Conservation (phyloP, 1,140 invertebrate species). For the Ladona fulva region DNA sequence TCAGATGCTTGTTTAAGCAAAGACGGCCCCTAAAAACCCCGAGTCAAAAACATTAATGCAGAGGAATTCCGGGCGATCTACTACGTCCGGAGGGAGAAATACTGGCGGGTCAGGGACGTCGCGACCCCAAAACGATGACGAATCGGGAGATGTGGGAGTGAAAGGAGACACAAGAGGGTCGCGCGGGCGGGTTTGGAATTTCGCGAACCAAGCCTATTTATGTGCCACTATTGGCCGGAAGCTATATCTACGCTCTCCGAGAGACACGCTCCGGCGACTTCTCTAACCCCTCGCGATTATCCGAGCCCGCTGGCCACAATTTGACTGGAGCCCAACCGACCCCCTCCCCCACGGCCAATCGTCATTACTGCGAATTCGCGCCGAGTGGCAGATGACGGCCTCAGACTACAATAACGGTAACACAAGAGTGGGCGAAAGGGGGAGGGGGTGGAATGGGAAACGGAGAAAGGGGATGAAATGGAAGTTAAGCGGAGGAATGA, state of each 20-base stretch:
- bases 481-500: no score
- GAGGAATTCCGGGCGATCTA: no score
- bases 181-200: background rate
- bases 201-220: background rate
- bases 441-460: background rate
- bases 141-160: background rate
- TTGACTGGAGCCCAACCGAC: background rate
- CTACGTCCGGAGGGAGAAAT: background rate
- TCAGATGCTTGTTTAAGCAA: no score
- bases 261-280: background rate
- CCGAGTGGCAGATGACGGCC: background rate
- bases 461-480: background rate
- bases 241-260: background rate
- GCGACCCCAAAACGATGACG: background rate
- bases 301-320: background rate
- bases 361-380: slow-evolving; percentile 2
- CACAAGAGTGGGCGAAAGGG: background rate
- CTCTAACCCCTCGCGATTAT: background rate
- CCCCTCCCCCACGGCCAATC: background rate
- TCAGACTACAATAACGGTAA: background rate
- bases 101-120: background rate
- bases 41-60: no score
- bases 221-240: background rate
- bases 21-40: no score
- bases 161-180: background rate